These are phyloP conservation scores for Acanthurus leucopareius DNA, from an alignment of 2,797 vertebrate genomes.

Conservation along the genomic window DNA sequence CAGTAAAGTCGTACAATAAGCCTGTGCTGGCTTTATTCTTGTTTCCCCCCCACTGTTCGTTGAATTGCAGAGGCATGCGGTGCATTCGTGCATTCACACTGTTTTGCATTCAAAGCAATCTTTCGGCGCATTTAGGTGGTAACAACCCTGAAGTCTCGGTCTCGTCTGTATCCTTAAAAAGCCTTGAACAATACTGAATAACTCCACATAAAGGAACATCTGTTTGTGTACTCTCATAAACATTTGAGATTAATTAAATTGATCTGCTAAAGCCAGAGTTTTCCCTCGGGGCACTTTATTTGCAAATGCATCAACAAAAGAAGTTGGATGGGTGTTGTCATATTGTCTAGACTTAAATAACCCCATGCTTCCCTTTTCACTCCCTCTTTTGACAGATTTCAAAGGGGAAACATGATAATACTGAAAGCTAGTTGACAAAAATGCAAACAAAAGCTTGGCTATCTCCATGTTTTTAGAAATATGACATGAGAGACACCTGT, in stretches of 20 bases:
- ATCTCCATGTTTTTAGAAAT: slow-evolving; percentile 63
- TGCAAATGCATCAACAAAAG: slow-evolving; percentile 69
- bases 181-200: neutral
- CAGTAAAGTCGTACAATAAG: slow-evolving; percentile 33
- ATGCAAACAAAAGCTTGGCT: slow-evolving; percentile 70
- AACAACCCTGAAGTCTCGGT: neutral
- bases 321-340: slow-evolving; percentile 76
- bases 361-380: slow-evolving; percentile 67
- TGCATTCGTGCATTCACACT: neutral
- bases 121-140: neutral
- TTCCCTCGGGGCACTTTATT: slow-evolving; percentile 49
- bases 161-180: neutral
- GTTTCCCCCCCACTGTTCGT: neutral
- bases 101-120: neutral
- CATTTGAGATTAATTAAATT: slow-evolving; percentile 26
- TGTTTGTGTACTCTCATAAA: neutral
- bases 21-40: slow-evolving; percentile 20
- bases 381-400: slow-evolving; percentile 69
- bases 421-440: slow-evolving; percentile 76
- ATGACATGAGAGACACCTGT: slow-evolving; percentile 78
- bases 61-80: neutral
- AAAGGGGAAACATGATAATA: slow-evolving; percentile 79
- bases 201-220: neutral
- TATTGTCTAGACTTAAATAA: slow-evolving; percentile 72
- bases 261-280: slow-evolving; percentile 37